Conservation (phyloP, 2,888 invertebrate species). For the Drosophila kuntzei region DNA sequence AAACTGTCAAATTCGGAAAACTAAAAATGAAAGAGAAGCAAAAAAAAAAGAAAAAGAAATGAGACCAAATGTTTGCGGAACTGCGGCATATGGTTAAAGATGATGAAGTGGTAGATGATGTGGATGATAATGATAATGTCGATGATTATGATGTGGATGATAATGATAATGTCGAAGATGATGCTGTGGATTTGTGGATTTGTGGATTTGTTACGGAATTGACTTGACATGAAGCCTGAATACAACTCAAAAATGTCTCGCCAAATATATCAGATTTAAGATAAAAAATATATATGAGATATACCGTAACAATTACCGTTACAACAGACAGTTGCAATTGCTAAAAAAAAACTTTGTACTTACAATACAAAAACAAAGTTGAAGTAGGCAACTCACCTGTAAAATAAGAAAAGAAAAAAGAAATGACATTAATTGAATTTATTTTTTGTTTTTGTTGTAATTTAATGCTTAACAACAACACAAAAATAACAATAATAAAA, state of each 20-base stretch:
- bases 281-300: background rate
- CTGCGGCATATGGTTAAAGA: constrained; percentile 32
- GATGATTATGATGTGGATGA: constrained; percentile 6
- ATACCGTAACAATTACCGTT: background rate
- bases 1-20: constrained; percentile 65
- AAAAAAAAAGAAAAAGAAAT: constrained; percentile 7
- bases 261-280: background rate
- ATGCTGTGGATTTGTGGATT: constrained; percentile 4
- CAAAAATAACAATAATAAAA: constrained; percentile 12
- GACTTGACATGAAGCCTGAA: background rate
- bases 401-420: constrained; percentile 21
- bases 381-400: constrained; percentile 48
- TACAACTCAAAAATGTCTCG: background rate
- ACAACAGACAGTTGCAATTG: constrained; percentile 1
- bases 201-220: constrained; percentile 5
- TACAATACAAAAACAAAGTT: constrained; percentile 19
- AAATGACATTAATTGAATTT: constrained; percentile 60
- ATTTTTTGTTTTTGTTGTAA: constrained; percentile 12
- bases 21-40: constrained; percentile 22
- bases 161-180: constrained; percentile 5
- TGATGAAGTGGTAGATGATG: constrained; percentile 12
- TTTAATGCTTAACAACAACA: constrained; percentile 12
- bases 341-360: constrained; percentile 43
- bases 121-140: background rate
- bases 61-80: constrained; percentile 38